Conservation (phyloP, 2,113 vertebrate species). For the Spermophilus dauricus region DNA sequence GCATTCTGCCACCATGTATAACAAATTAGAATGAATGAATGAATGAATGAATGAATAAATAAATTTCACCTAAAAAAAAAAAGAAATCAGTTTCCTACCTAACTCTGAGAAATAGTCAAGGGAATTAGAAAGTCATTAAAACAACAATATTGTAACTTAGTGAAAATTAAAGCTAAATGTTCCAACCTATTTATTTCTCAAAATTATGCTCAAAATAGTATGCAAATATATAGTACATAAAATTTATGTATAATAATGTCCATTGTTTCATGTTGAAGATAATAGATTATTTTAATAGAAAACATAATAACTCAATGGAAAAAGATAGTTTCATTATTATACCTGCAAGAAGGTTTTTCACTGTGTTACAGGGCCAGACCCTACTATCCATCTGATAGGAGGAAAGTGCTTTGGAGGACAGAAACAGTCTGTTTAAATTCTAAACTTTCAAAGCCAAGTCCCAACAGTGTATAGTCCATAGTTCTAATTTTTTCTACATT, state of each 20-base stretch:
- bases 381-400: neutral
- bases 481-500: constrained; percentile 7
- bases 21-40: too few species aligned
- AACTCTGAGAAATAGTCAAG: constrained; percentile 20
- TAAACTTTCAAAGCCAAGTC: neutral
- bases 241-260: neutral
- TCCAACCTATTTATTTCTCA: neutral
- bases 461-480: neutral
- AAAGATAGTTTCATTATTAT: neutral
- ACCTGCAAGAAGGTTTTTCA: neutral
- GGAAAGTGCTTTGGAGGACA: neutral
- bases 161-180: neutral
- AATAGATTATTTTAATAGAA: constrained; percentile 4
- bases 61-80: too few species aligned
- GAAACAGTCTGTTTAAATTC: neutral
- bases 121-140: neutral
- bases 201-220: constrained; percentile 25
- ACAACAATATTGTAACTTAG: neutral
- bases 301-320: neutral
- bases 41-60: too few species aligned
- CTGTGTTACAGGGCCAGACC: neutral
- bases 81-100: neutral
- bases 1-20: too few species aligned
- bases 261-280: constrained; percentile 50
- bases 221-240: neutral